Conservation (phyloP, 2,888 invertebrate genomes). For the Sarcophaga carnaria region DNA sequence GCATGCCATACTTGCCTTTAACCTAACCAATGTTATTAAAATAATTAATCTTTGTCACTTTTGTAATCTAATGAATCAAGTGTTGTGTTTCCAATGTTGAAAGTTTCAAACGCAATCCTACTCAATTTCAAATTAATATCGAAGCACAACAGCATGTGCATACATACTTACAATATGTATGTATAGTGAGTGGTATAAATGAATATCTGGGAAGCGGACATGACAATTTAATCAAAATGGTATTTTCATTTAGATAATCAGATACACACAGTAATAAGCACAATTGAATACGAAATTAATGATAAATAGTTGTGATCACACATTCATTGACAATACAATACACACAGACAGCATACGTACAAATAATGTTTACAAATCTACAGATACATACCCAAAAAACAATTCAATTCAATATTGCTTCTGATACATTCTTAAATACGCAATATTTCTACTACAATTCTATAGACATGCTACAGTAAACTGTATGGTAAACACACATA, state of each 20-base stretch:
- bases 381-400: not conserved
- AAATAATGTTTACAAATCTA: not conserved
- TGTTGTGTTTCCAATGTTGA: conserved; percentile 17
- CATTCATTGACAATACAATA: not conserved
- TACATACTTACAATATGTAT: not conserved
- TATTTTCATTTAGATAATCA: conserved; percentile 48
- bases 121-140: not conserved
- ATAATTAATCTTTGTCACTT: conserved; percentile 56
- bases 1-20: too few relatives aligned
- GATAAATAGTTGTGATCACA: conserved; percentile 14
- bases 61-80: conserved; percentile 28
- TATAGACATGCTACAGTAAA: not conserved
- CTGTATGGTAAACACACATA: not conserved
- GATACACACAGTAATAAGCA: conserved; percentile 37
- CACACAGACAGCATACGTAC: conserved; percentile 13
- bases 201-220: conserved; percentile 21
- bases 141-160: not conserved
- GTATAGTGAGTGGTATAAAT: not conserved
- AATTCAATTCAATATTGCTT: not conserved
- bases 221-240: conserved; percentile 57
- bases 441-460: not conserved
- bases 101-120: conserved; percentile 1
- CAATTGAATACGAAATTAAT: conserved; percentile 58
- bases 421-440: not conserved
- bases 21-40: conserved; percentile 10